Base-by-base conservation (phyloP, 1,140 invertebrate species). In the Ganaspis sp. region DNA sequence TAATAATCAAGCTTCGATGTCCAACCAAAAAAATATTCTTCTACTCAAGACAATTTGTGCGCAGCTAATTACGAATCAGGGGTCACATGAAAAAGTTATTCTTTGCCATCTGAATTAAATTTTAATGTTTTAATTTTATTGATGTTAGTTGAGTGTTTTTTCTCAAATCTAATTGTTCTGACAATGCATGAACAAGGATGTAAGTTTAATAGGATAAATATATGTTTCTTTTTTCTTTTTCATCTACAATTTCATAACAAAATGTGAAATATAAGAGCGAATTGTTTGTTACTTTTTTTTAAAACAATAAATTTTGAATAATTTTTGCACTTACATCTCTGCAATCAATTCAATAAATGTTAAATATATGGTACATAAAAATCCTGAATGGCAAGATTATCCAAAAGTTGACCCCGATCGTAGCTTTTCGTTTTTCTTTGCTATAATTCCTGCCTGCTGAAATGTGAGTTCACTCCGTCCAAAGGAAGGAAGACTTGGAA, bases 361-460 rank as follows among this genome's bases (percentile, higher is more conserved):
- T 26, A 37, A 69, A 45, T 17, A 70, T 69, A 75, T 23, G 23
- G 23, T 64, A 73, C 26, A 38, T 58, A 12, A 69, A 78, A 74
- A 73, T 15, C 77, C 74, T 53, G 75, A 83, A 81, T 73, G 69
- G 73, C 76, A 79, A 69, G 73, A 70, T 76, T 70, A 70, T 21
- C 19, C 37, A 72, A 72, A 34, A 73, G 76, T 82, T 73, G 38
- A 75, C 37, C 73, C 40, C 29, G 53, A 73, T 73, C 45, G 29
- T 73, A 83, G 76, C 73, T 72, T 23, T 69, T 29, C 70, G 72
- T 69, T 58, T 53, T 37, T 78, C 45, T 81, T 84, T 78, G 76
- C 77, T 85, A 64, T 64, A 85, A 84, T 77, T 58, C 77, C 83
- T 84, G 83, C 84, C 84, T 85, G 84, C 77, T 85, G 84, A 72